phyloP scores from a whole-genome alignment of 2,888 invertebrate genomes.

The Pseudanteris insignis region DNA sequence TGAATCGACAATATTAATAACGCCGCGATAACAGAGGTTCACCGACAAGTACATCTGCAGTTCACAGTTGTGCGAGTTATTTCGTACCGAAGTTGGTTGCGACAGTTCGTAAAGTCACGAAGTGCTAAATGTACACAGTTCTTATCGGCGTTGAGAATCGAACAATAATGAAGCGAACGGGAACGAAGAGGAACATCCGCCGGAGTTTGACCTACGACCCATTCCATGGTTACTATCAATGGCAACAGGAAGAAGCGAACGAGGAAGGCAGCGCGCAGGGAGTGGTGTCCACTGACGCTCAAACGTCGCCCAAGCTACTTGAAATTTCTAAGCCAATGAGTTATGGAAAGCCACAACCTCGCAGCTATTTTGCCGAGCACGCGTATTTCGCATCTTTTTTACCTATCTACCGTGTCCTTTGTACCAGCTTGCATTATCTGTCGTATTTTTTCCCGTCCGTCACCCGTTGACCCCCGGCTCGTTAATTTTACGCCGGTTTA shows the following conservation, averaged over 20 bases:
- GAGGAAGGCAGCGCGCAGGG: slow-evolving; percentile 27
- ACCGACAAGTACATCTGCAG: slow-evolving; percentile 7
- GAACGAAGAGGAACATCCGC: slow-evolving; percentile 46
- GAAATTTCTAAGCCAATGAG: slow-evolving; percentile 56
- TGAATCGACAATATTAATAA: slow-evolving; percentile 25
- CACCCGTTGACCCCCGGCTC: slow-evolving; percentile 25
- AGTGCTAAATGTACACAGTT: slow-evolving; percentile 41
- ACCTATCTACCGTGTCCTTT: slow-evolving; percentile 17
- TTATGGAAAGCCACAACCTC: slow-evolving; percentile 56
- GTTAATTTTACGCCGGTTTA: slow-evolving; percentile 40
- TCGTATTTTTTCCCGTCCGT: slow-evolving; percentile 26
- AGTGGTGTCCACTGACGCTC: slow-evolving; percentile 28
- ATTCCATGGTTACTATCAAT: slow-evolving; percentile 44
- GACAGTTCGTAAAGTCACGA: slow-evolving; percentile 38
- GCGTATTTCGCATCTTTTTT: slow-evolving; percentile 19
- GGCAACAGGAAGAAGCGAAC: slow-evolving; percentile 35
- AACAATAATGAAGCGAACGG: slow-evolving; percentile 47
- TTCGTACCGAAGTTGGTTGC: slow-evolving; percentile 34
- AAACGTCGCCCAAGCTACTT: slow-evolving; percentile 37
- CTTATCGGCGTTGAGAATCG: slow-evolving; percentile 44
- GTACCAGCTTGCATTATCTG: slow-evolving; percentile 20
- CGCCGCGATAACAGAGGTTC: slow-evolving; percentile 14
- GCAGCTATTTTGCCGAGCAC: slow-evolving; percentile 30
- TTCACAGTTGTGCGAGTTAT: slow-evolving; percentile 42
- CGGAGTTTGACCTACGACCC: slow-evolving; percentile 49